A percentile compares a stretch with the other conserved stretches of the same genome.
Conservation (phyloP, 2,113 vertebrate species). For the Strix aluco region DNA sequence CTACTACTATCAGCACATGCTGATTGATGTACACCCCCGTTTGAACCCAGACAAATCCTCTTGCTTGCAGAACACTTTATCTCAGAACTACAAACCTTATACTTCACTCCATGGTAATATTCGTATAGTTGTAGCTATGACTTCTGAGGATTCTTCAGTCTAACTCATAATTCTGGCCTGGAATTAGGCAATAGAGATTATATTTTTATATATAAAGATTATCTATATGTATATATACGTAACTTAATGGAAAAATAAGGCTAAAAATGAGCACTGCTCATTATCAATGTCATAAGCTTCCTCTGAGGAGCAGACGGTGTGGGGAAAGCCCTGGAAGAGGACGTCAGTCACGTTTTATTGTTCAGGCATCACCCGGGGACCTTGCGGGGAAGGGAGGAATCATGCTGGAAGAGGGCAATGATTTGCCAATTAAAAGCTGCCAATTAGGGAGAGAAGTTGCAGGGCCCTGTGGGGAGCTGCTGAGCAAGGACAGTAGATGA, state of each 20-base stretch:
- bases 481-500: neutral
- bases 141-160: neutral
- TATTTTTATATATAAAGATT: neutral
- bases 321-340: neutral
- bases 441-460: neutral
- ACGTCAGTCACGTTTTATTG: neutral
- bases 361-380: neutral
- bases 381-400: neutral
- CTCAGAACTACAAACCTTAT: neutral
- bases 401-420: neutral
- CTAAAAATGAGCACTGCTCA: neutral
- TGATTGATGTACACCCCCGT: neutral
- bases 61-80: neutral
- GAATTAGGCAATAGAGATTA: neutral
- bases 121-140: neutral
- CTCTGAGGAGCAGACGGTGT: neutral
- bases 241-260: neutral
- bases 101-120: neutral
- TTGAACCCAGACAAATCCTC: neutral
- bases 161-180: neutral
- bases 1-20: neutral
- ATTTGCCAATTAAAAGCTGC: neutral
- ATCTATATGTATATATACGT: neutral
- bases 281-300: neutral
- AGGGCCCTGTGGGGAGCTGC: neutral